Percentiles rank a stretch among this genome's conserved stretches.
Conservation (phyloP, 2,797 vertebrate genomes). For the Periophthalmus magnuspinnatus region DNA sequence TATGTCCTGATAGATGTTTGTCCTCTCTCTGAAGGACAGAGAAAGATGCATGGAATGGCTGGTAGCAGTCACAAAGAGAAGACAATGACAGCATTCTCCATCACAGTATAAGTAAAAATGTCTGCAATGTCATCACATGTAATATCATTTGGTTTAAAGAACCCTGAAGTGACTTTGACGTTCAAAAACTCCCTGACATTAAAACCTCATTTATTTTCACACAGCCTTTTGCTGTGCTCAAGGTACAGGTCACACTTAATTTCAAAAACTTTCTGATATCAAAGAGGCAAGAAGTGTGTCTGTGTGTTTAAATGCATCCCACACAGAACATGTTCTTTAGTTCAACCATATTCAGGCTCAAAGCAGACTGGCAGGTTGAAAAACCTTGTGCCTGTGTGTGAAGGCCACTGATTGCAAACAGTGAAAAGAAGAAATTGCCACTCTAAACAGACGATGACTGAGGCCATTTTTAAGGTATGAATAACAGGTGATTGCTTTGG, state of each 20-base stretch:
- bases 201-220: slow-evolving; percentile 6
- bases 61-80: slow-evolving; percentile 32
- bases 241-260: slow-evolving; percentile 3
- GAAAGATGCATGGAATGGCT: slow-evolving; percentile 26
- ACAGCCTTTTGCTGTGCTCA: background rate
- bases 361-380: slow-evolving; percentile 1
- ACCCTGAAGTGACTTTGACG: slow-evolving; percentile 6
- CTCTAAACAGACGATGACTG: slow-evolving; percentile 10
- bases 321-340: background rate
- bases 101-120: slow-evolving; percentile 27
- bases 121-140: slow-evolving; percentile 3
- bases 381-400: slow-evolving; percentile 10
- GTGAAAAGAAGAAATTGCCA: slow-evolving; percentile 17
- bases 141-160: slow-evolving; percentile 10
- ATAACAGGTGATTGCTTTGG: slow-evolving; percentile 3
- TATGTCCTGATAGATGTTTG: slow-evolving; percentile 13
- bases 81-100: slow-evolving; percentile 29
- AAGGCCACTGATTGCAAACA: slow-evolving; percentile 30
- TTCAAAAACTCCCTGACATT: background rate
- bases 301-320: slow-evolving; percentile 1
- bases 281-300: background rate
- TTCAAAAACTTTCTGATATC: background rate
- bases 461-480: slow-evolving; percentile 20
- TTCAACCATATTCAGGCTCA: background rate
- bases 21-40: slow-evolving; percentile 19